A percentile compares a stretch with the other conserved stretches of the same genome.
Conservation (phyloP, 2,888 invertebrate genomes). For the Leptinotarsa tumamoca region DNA sequence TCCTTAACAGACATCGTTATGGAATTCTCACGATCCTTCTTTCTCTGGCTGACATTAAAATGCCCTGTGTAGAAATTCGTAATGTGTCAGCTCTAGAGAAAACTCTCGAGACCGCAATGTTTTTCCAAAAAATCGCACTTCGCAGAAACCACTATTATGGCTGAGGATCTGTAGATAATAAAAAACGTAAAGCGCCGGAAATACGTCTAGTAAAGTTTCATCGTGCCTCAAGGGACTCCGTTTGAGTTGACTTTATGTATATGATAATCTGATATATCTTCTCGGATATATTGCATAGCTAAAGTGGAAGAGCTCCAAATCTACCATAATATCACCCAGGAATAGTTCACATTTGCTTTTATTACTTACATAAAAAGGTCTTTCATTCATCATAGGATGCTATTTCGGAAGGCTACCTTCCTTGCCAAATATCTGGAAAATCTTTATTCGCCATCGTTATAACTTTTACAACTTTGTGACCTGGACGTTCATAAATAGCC, state of each 20-base stretch:
- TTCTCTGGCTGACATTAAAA: slow-evolving; percentile 13
- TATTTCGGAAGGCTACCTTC: slow-evolving; percentile 15
- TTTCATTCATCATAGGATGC: slow-evolving; percentile 12
- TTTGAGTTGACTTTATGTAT: slow-evolving; percentile 33
- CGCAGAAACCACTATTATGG: slow-evolving; percentile 16
- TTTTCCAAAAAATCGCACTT: slow-evolving; percentile 12
- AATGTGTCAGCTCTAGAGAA: slow-evolving; percentile 1
- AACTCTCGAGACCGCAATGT: not conserved
- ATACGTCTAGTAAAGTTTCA: slow-evolving; percentile 29
- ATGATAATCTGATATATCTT: slow-evolving; percentile 28
- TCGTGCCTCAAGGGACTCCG: slow-evolving; percentile 26
- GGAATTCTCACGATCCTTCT: slow-evolving; percentile 2
- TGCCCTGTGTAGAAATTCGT: slow-evolving; percentile 1
- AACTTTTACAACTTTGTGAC: slow-evolving; percentile 14
- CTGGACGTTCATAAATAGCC: slow-evolving; percentile 7
- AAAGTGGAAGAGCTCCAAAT: slow-evolving; percentile 15
- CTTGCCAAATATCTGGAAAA: slow-evolving; percentile 19
- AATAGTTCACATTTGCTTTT: slow-evolving; percentile 20
- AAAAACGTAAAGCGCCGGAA: slow-evolving; percentile 29
- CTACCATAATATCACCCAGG: slow-evolving; percentile 16
- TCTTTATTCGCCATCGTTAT: slow-evolving; percentile 10
- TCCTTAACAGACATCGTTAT: slow-evolving; percentile 4
- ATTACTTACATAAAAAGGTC: slow-evolving; percentile 22
- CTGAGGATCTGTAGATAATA: slow-evolving; percentile 27
- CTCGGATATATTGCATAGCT: slow-evolving; percentile 29